Base-by-base conservation (phyloP, 2,888 invertebrate genomes). In the Agriopis aurantiaria region DNA sequence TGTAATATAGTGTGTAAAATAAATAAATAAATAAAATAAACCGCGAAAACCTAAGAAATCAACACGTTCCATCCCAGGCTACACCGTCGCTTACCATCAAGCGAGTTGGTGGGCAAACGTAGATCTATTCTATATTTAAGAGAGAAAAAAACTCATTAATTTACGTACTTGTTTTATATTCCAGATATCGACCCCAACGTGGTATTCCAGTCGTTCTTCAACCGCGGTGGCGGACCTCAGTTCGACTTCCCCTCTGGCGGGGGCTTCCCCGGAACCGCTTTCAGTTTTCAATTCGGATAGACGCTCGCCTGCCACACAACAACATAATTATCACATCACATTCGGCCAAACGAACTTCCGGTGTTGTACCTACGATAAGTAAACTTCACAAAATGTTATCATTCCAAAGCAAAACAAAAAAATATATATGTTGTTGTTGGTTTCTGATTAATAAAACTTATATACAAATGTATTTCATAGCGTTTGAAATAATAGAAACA, bases 201-300 rank as follows among this genome's bases (percentile, higher is more conserved):
- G 86, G 97, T 98, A 88, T 98, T 98, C 96, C 97, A 97, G 84
- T 95, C 97, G 4, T 98, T 98, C 95, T 98, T 97, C 95, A 96
- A 96, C 82, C 94, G 95, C 56, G 92, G 94, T 17, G 91, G 94
- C 23, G 91, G 91, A 41, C 93, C 93, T 66, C 94, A 93, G 74
- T 95, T 95, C 80, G 95, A 95, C 76, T 95, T 95, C 86, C 92
- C 92, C 51, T 88, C 93, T 8, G 89, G 88, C n/a, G 85, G 88
- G 46, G 92, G 94, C 40, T 95, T 95, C 87, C 96, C 96, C 0
- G 96, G 95, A 8, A 95, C 92, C 14, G 94, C 96, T 56, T 97
- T 96, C 86, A 95, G 95, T 73, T 97, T 97, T 92, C 96, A 97
- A 82, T 97, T 97, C 85, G 95, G 96, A 80, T 96, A 96, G 94